Conservation (phyloP, 2,113 vertebrate genomes). For the Xenotilapia leptura region DNA sequence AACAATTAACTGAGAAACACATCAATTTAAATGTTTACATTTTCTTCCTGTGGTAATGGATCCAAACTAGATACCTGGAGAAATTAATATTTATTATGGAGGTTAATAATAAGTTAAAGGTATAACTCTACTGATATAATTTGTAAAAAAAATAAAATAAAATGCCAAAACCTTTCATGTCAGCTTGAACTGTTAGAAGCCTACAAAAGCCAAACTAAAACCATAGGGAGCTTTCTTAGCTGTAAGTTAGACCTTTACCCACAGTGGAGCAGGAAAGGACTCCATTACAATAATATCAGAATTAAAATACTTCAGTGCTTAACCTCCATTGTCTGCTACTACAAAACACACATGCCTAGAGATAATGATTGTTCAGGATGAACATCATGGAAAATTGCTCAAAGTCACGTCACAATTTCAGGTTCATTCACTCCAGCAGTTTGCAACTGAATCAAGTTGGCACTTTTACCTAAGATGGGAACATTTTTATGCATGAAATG, state of each 20-base stretch:
- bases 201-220: not conserved
- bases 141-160: no score
- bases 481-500: slow-evolving; percentile 24
- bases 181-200: not conserved
- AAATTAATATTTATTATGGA: not conserved
- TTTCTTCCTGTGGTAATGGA: rapidly evolving
- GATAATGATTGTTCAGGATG: slow-evolving; percentile 15
- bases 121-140: not conserved
- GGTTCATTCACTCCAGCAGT: not conserved
- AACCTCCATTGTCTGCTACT: not conserved
- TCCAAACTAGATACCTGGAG: rapidly evolving
- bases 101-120: not conserved
- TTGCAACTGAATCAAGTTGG: slow-evolving; percentile 19
- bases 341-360: not conserved
- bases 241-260: not conserved
- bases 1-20: rapidly evolving
- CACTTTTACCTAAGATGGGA: slow-evolving; percentile 3
- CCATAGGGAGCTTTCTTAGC: rapidly evolving
- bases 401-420: not conserved
- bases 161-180: not conserved
- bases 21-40: not conserved
- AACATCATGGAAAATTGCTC: not conserved
- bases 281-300: rapidly evolving
- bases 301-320: not conserved
- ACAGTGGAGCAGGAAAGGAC: rapidly evolving